Evolutionary conservation across 2,113 vertebrate genomes (phyloP).

Genomic region (Indicator indicator): DNA sequence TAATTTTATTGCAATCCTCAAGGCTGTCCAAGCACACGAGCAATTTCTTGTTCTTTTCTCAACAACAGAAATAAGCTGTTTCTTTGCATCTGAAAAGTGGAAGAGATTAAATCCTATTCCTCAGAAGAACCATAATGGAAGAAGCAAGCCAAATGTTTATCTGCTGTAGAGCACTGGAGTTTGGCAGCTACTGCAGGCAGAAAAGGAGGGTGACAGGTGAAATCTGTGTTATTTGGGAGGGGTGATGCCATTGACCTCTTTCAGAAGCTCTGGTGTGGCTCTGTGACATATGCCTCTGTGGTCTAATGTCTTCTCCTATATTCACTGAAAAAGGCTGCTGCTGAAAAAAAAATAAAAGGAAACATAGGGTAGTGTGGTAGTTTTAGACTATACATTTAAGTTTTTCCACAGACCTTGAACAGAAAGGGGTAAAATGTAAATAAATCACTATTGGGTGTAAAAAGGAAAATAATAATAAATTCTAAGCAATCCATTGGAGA

Average conservation of each 20-base stretch:
- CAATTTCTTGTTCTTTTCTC: neutral
- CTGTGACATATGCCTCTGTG: neutral
- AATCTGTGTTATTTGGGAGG: neutral
- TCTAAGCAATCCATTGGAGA: no score
- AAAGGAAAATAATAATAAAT: no score
- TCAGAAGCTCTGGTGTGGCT: neutral
- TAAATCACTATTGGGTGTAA: no score
- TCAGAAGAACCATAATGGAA: neutral
- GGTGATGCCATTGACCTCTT: neutral
- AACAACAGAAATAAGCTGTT: neutral
- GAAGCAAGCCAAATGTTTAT: neutral
- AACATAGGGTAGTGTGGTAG: no score
- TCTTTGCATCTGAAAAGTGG: neutral
- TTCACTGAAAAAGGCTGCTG: neutral
- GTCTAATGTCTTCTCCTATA: neutral
- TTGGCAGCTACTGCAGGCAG: neutral
- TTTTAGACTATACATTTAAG: no score
- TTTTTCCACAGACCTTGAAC: no score
- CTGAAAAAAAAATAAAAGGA: neutral
- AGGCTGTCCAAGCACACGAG: neutral
- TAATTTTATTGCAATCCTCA: conserved; percentile 23
- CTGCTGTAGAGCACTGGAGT: neutral
- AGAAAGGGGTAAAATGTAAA: no score
- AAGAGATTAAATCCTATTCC: neutral
- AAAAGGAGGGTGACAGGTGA: neutral